A percentile compares a stretch with the other conserved stretches of the same genome.
phyloP scores from a whole-genome alignment of 1,140 invertebrate genomes.

The Anthonomus grandis region DNA sequence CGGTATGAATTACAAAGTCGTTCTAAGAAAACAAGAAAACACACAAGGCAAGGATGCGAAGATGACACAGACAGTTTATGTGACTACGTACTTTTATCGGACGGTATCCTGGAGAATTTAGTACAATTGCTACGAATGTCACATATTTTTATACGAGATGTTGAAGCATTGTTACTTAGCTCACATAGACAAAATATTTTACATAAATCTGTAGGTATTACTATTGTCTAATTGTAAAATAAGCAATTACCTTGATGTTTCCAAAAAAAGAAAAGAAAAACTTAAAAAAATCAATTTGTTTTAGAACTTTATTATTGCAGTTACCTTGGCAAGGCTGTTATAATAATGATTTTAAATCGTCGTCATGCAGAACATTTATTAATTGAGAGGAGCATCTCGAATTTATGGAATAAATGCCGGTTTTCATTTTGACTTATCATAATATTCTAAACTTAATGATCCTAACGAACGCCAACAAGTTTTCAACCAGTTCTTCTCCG shows the following conservation, averaged over 20 bases:
- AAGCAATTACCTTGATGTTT: neutral
- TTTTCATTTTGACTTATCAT: no score
- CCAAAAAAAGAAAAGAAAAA: neutral
- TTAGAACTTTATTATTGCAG: no score
- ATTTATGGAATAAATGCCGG: no score
- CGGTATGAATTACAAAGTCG: conserved; percentile 21
- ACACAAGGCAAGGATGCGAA: conserved; percentile 11
- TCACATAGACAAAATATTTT: neutral
- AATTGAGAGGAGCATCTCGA: no score
- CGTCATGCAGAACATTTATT: no score
- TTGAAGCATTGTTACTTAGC: conserved; percentile 5
- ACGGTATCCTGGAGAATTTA: conserved; percentile 11
- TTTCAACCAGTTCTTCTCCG: no score
- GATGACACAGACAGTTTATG: conserved; percentile 25
- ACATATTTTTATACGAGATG: neutral
- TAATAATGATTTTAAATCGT: no score
- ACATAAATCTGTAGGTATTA: neutral
- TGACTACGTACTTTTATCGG: conserved; percentile 10
- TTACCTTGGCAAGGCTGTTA: no score
- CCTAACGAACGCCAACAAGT: no score
- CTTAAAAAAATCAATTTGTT: neutral
- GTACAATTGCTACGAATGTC: neutral
- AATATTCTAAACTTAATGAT: no score
- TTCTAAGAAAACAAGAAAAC: no score
- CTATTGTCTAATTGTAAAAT: neutral